Evolutionary conservation across 2,797 vertebrate species (phyloP), one percentile per base, ranked within the genome.

Genomic region (Microcaecilia unicolor): DNA sequence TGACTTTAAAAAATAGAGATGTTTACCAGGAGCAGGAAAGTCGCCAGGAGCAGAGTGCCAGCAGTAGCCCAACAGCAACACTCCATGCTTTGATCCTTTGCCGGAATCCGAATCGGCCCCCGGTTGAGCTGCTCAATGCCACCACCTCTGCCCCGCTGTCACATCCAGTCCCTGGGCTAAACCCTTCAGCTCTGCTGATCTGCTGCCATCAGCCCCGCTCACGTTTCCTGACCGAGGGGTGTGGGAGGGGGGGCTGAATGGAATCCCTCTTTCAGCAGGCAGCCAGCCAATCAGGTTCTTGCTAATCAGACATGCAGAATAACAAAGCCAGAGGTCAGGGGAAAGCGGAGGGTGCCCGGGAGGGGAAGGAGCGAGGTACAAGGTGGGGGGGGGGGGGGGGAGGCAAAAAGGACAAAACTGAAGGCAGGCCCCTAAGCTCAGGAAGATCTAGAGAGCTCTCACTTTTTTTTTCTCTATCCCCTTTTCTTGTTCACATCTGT

Each of bases 11-110:
- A 14, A 7, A 26, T 12, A 68, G 58, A 6, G 28, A 42, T 51
- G 56, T 72, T 84, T 85, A 97, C 93, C 93, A 93, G 78, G 26
- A 92, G 22, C 14, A 90, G 68, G 25, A 84, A 74, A 44, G 74
- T 74, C 64, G 87, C 61, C 56, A n/a, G n/a, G 19, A 90, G 72
- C 53, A 67, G 55, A 31, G 70, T 55, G 64, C 80, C 65, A 41
- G 82, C 58, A 45, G 75, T 29, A 21, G 70, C 57, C 76, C 76
- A 64, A 45, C 42, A 37, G 67, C 69, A 66, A 62, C 55, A 49
- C 61, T 87, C 84, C 92, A 96, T 96, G 58, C 53, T 43, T 32
- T 58, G 39, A 59, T 53, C 37, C 5, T 42, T n/a, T 31, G 66
- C 59, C n/a, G 64, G 60, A 52, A 25, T 51, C 9, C 34, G 19